Evolutionary conservation across 2,888 invertebrate species (phyloP), one percentile per base, ranked within the genome.

Genomic region (Scaptomyza parva): DNA sequence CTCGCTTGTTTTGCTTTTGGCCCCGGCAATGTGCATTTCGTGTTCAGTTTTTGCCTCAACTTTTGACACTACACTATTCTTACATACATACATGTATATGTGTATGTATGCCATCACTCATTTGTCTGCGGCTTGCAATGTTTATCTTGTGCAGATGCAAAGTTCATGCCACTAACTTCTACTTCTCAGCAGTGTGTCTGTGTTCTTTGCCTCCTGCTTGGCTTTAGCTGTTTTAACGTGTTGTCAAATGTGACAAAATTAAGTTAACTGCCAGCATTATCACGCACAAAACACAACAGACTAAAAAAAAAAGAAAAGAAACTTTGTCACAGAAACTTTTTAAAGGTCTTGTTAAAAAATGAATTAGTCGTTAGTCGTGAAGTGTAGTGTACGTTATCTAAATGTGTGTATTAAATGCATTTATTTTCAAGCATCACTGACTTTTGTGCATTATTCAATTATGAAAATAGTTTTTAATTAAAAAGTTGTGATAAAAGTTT

Each of bases 211-310:
- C 20, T 44, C 48, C 18, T 2, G 43, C 26, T 55, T 24, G 47
- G 28, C 55, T 37, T 41, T 60, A 54, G 40, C 70, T 70, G 81
- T 71, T 69, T 85, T 86, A 86, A 88, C 83, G 86, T 87, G 88
- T 81, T 88, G 88, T 86, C 75, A 86, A 88, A 88, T 86, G 86
- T 86, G 86, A 88, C 86, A 77, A 87, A 88, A 86, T 86, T 80
- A 88, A 88, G 79, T 84, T 86, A 88, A 88, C 88, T 81, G 83
- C 71, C 83, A 70, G 69, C 79, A 88, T 86, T 83, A 86, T 75
- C 86, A 80, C 70, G 75, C 74, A 66, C 70, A 68, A 8, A 8
- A 28, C 9, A 9, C 9, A 28, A 28, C 22, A 5, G 78, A 65
- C 12, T n/a, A n/a, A n/a, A 4, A 14, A 14, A 14, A 14, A 35